A percentile compares a stretch with the other conserved stretches of the same genome.
These are phyloP conservation scores for Drosophila arawakana DNA, from an alignment of 1,140 invertebrate genomes.

Conservation along the genomic window DNA sequence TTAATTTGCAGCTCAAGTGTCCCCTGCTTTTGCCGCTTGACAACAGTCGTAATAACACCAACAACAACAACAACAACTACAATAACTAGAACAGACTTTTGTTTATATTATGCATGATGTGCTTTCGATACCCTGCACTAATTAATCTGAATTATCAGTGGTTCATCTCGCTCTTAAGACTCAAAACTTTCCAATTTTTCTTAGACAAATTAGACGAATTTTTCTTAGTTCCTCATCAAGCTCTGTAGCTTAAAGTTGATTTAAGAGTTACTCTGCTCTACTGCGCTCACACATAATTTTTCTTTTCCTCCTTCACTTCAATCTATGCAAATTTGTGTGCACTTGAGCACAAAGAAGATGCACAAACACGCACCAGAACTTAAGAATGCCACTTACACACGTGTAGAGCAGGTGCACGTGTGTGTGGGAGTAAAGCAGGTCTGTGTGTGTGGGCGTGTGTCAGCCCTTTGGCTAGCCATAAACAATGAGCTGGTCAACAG, in stretches of 20 bases:
- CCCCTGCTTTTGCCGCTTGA: slow-evolving; percentile 8
- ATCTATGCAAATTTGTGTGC: slow-evolving; percentile 65
- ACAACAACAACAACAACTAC: slow-evolving; percentile 8
- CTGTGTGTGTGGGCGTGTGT: slow-evolving; percentile 17
- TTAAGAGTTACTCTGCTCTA: not conserved
- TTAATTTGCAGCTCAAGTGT: slow-evolving; percentile 77
- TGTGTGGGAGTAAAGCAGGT: not conserved
- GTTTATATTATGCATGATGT: not conserved
- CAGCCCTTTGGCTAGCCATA: slow-evolving; percentile 53
- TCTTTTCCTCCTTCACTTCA: slow-evolving; percentile 20
- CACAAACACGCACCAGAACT: slow-evolving; percentile 44
- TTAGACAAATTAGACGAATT: no score
- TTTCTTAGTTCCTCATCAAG: no score
- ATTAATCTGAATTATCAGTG: slow-evolving; percentile 6
- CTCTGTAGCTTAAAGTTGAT: no score
- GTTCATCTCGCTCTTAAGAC: not conserved
- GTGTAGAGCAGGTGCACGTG: not conserved
- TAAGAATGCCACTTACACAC: slow-evolving; percentile 18
- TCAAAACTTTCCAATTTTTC: no score
- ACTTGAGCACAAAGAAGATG: slow-evolving; percentile 51
- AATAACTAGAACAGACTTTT: not conserved
- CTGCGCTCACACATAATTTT: not conserved
- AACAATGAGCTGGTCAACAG: slow-evolving; percentile 50
- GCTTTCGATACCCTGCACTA: slow-evolving; percentile 1
- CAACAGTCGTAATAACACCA: slow-evolving; percentile 3